Percentiles rank a stretch among this genome's conserved stretches.
Conservation (phyloP, 2,113 vertebrate genomes). For the Atrichornis clamosus region DNA sequence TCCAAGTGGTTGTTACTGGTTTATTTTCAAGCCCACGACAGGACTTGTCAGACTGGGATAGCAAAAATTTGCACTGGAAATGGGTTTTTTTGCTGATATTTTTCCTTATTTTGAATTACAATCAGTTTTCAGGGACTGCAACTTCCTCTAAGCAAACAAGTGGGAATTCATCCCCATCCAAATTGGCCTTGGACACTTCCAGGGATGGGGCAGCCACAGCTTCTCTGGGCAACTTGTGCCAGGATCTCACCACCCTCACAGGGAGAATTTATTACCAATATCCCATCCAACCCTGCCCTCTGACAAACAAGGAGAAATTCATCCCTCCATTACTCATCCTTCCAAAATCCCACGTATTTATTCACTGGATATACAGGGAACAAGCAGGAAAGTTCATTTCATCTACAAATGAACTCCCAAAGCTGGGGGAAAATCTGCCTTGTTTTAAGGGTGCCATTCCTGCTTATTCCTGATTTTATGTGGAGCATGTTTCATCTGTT, state of each 20-base stretch:
- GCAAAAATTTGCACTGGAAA: not conserved
- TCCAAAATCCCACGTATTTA: not conserved
- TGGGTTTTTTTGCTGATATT: not conserved
- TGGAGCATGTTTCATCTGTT: not conserved
- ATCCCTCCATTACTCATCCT: not conserved
- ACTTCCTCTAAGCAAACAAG: not conserved
- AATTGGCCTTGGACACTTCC: not conserved
- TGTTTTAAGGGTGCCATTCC: not conserved
- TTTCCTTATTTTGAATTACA: not conserved
- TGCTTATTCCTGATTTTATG: not conserved
- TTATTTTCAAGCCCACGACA: not conserved
- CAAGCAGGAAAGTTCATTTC: not conserved
- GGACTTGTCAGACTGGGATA: fast-evolving
- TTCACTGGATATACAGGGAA: not conserved
- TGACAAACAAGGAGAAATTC: not conserved
- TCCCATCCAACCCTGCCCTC: not conserved
- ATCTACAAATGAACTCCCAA: not conserved
- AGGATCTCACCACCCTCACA: not conserved
- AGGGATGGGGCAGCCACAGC: not conserved
- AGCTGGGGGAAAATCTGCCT: not conserved
- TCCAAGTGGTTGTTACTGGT: not conserved
- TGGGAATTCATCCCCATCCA: not conserved
- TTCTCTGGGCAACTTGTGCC: not conserved
- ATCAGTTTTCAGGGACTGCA: not conserved
- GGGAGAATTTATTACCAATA: not conserved